These are phyloP conservation scores for Caenorhabditis tropicalis DNA, from an alignment of 1,140 invertebrate genomes.

Conservation along the genomic window DNA sequence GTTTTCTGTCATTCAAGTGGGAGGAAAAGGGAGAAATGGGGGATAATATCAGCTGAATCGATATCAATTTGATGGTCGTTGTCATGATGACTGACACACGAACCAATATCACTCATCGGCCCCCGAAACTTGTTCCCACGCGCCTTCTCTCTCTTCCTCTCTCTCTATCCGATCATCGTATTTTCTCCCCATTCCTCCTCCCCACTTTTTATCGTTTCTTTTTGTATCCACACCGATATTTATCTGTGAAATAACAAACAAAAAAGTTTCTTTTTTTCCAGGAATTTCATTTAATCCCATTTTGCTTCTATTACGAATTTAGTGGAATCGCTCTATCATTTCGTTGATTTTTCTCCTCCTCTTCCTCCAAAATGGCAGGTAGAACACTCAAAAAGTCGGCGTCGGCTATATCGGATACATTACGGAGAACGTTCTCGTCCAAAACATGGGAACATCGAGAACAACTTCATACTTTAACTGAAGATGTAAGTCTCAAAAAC, in stretches of 20 bases:
- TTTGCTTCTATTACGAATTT: too few species aligned
- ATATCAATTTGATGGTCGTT: background rate
- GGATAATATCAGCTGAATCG: slow-evolving; percentile 3
- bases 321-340: too few species aligned
- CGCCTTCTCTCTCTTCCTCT: background rate
- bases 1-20: background rate
- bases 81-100: slow-evolving; percentile 10
- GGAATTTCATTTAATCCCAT: background rate
- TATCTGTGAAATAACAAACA: background rate
- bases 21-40: background rate
- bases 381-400: slow-evolving; percentile 29
- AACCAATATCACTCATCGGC: slow-evolving; percentile 9
- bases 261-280: background rate
- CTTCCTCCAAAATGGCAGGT: background rate
- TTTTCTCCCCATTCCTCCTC: background rate
- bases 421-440: slow-evolving; percentile 41
- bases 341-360: too few species aligned
- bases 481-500: slow-evolving; percentile 16
- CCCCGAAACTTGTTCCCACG: slow-evolving; percentile 29
- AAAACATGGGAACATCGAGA: slow-evolving; percentile 51
- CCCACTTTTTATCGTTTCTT: background rate
- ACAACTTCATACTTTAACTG: slow-evolving; percentile 47
- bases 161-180: too few species aligned
- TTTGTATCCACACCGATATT: background rate
- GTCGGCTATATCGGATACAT: background rate